phyloP scores from a whole-genome alignment of 2,113 vertebrate species.

The Balaeniceps rex region DNA sequence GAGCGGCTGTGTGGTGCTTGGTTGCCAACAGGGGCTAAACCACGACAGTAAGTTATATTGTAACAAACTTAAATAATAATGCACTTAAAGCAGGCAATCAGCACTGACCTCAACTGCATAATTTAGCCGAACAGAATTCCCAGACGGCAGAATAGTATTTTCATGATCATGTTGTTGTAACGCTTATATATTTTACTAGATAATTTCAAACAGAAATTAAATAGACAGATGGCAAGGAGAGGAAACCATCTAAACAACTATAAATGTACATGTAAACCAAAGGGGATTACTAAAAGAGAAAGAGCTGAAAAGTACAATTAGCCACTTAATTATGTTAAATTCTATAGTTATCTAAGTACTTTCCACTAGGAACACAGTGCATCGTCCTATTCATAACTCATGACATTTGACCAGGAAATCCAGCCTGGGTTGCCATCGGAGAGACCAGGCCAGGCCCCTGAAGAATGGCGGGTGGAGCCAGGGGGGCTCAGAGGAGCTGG shows the following conservation, averaged over 20 bases:
- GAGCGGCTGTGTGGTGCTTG: no score
- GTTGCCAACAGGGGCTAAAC: no score
- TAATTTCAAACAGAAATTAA: not conserved
- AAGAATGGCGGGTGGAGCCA: rapidly evolving
- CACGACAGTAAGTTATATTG: not conserved
- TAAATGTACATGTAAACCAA: not conserved
- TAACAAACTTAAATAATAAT: not conserved
- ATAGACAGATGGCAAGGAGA: not conserved
- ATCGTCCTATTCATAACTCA: not conserved
- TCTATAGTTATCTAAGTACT: not conserved
- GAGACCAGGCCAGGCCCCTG: not conserved
- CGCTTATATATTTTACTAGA: not conserved
- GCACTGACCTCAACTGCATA: not conserved
- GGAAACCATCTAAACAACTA: not conserved
- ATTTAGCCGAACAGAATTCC: not conserved
- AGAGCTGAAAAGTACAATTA: not conserved
- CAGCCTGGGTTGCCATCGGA: not conserved
- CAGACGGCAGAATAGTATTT: not conserved
- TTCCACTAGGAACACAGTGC: not conserved
- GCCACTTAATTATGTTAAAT: not conserved
- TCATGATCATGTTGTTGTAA: not conserved
- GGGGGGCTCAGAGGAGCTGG: not conserved
- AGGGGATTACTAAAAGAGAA: not conserved
- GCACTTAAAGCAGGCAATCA: not conserved
- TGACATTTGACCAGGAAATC: not conserved